Base-by-base conservation (phyloP, 2,113 vertebrate genomes). In the Dendrocopos noguchii region DNA sequence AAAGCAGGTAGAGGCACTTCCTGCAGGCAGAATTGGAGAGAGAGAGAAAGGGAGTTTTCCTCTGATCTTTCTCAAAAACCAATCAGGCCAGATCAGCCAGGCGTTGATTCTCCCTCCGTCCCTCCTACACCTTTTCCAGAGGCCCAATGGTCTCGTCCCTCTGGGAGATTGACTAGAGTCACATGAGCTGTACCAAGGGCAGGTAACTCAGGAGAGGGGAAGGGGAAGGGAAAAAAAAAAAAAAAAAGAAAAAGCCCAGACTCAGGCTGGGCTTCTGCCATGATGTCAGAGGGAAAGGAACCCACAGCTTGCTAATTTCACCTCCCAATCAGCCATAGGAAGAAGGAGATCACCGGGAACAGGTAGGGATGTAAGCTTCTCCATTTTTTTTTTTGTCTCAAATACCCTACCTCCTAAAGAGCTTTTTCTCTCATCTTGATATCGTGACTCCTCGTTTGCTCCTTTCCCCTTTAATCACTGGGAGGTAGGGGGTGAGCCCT, bases 201-300 rank as follows among this genome's bases (percentile, higher is more conserved):
- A 99, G 99, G 99, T 99, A 99, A 98, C 97, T 96, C 87, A 70
- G 84, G 90, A 87, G 90, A 96, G 97, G 97, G 81, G 90, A 68
- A 84, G 83, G 80, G 72, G 65, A 14, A 75, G 28, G 82, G 66
- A 24, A 65, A 50, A 59, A 36, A 19, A 12, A 2, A 20, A 60
- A n/a, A 22, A 12, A 2, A 68, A 68, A 66, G 57, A 81, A 84
- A 87, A 55, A 47, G 10, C 25, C 66, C 36, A 93, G 96, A 76
- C 83, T 66, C 80, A 93, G 88, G 76, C 92, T 95, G 91, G 94
- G 97, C 95, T 97, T 97, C 98, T 98, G 98, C 98, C 98, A 98
- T 99, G 98, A 98, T 98, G 98, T 98, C 97, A 97, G 97, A 97
- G 97, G 98, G 97, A 98, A 97, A 97, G 97, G 97, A 98, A 97